Evolutionary conservation across 2,797 vertebrate species (phyloP).

Genomic region (Tenualosa ilisha): DNA sequence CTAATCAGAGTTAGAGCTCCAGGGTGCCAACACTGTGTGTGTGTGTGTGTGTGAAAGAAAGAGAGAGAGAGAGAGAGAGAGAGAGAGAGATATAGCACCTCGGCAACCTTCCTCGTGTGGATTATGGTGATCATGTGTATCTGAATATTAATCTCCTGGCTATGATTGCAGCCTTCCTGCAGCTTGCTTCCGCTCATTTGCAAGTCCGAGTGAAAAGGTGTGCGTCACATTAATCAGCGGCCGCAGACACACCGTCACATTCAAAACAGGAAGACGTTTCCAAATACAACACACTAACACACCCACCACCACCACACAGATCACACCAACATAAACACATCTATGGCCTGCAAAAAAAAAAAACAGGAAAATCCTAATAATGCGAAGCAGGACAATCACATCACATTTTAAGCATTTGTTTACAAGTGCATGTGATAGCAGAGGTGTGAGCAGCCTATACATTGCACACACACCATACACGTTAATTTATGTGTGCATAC

Average conservation of each 20-base stretch:
- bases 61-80: constrained; percentile 30
- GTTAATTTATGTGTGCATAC: background rate
- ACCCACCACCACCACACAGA: background rate
- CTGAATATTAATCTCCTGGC: constrained; percentile 51
- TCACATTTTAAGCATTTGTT: background rate
- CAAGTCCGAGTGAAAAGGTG: constrained; percentile 43
- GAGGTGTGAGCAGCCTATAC: background rate
- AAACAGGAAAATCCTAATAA: background rate
- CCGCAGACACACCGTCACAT: constrained; percentile 36
- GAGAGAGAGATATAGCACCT: constrained; percentile 20
- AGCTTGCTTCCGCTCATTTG: constrained; percentile 48
- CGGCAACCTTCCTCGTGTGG: constrained; percentile 26
- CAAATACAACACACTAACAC: background rate
- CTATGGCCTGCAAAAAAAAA: background rate
- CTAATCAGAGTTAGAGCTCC: background rate
- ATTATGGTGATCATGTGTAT: constrained; percentile 38
- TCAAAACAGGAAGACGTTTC: constrained; percentile 26
- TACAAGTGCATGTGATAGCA: background rate
- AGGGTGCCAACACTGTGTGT: background rate
- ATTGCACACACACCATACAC: background rate
- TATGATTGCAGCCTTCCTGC: constrained; percentile 47
- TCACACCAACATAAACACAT: background rate
- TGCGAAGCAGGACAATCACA: background rate
- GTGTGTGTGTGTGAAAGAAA: background rate
- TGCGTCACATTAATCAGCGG: constrained; percentile 50